These are phyloP conservation scores for Akabosia matsudoensis DNA, from an alignment of 1,140 invertebrate genomes.

Conservation along the genomic window DNA sequence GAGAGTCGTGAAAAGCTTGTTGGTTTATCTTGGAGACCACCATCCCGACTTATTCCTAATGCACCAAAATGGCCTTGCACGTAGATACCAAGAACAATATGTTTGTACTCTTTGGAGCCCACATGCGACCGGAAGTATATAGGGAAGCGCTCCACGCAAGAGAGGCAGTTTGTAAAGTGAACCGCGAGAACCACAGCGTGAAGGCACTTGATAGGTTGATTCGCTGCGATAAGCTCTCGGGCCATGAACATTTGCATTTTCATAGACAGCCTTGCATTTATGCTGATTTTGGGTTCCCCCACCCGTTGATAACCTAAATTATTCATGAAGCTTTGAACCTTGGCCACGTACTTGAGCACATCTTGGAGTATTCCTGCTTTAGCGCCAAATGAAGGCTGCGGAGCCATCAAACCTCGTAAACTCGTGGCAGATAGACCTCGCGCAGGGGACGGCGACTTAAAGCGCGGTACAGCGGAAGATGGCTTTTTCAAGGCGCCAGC, in stretches of 20 bases:
- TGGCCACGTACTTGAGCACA: slow-evolving; percentile 29
- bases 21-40: slow-evolving; percentile 41
- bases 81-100: slow-evolving; percentile 44
- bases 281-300: slow-evolving; percentile 42
- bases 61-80: slow-evolving; percentile 42
- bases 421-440: background rate
- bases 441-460: background rate
- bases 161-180: slow-evolving; percentile 39
- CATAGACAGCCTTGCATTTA: slow-evolving; percentile 39
- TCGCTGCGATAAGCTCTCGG: slow-evolving; percentile 32
- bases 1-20: slow-evolving; percentile 29
- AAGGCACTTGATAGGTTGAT: slow-evolving; percentile 44
- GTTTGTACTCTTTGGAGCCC: slow-evolving; percentile 41
- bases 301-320: slow-evolving; percentile 42
- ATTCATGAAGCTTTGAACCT: slow-evolving; percentile 41
- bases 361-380: slow-evolving; percentile 12
- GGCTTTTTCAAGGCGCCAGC: background rate
- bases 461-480: too few relatives aligned
- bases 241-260: slow-evolving; percentile 40
- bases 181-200: slow-evolving; percentile 42
- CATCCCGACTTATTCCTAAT: slow-evolving; percentile 43
- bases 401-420: background rate
- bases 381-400: background rate
- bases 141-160: slow-evolving; percentile 42
- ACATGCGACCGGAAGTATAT: slow-evolving; percentile 45